Conservation (phyloP, 2,888 invertebrate genomes). For the Fragum sueziense region DNA sequence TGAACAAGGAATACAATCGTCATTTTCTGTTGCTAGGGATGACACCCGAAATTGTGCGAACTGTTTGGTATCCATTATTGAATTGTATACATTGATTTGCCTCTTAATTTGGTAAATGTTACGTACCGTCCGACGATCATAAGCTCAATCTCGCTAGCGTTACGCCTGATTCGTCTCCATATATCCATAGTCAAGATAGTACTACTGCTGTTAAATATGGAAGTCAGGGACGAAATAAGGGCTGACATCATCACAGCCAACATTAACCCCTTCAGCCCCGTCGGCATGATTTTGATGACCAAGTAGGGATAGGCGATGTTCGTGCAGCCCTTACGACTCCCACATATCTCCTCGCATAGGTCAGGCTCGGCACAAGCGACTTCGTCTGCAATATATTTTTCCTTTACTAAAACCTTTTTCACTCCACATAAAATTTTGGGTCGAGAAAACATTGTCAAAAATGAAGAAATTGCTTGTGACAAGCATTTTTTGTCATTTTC, state of each 20-base stretch:
- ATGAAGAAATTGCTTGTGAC: too few relatives aligned
- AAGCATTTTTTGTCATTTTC: too few relatives aligned
- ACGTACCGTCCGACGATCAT: constrained; percentile 83
- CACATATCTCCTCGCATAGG: constrained; percentile 81
- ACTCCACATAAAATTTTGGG: too few relatives aligned
- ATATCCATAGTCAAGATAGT: constrained; percentile 84
- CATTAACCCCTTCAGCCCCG: constrained; percentile 83
- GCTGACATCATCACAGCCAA: constrained; percentile 84
- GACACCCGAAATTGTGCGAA: too few relatives aligned
- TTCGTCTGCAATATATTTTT: constrained; percentile 77
- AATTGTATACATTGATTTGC: too few relatives aligned
- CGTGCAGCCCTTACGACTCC: constrained; percentile 82
- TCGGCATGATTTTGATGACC: constrained; percentile 83
- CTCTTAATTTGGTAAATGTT: too few relatives aligned
- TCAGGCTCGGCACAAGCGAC: constrained; percentile 83
- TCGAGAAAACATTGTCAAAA: too few relatives aligned
- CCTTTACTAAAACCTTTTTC: too few relatives aligned
- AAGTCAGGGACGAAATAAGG: constrained; percentile 84
- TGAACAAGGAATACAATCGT: too few relatives aligned
- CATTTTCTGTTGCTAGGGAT: too few relatives aligned
- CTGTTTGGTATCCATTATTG: too few relatives aligned
- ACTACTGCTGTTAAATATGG: constrained; percentile 84
- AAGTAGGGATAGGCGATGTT: constrained; percentile 84
- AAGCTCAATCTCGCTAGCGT: constrained; percentile 82
- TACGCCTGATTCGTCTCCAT: constrained; percentile 81